A percentile compares a stretch with the other conserved stretches of the same genome.
These are phyloP conservation scores for Enteromius unitaeniatus DNA, from an alignment of 2,797 vertebrate genomes.

Conservation along the genomic window DNA sequence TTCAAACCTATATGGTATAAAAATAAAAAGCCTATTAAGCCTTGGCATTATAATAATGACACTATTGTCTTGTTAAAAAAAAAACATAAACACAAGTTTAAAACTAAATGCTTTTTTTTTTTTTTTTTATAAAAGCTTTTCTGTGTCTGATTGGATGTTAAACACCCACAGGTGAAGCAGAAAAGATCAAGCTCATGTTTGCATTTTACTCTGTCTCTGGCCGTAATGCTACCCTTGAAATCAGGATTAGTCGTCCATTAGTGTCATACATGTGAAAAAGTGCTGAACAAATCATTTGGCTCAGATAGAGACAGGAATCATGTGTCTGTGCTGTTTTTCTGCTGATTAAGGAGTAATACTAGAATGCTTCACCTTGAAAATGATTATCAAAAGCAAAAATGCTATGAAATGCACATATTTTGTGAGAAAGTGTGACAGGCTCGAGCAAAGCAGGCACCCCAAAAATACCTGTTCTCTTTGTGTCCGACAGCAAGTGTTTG, in stretches of 20 bases:
- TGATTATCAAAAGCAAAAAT: not conserved
- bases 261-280: not conserved
- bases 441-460: not conserved
- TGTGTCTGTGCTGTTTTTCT: not conserved
- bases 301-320: not conserved
- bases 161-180: not conserved
- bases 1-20: not conserved
- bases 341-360: not conserved
- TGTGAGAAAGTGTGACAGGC: not conserved
- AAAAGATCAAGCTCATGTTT: not conserved
- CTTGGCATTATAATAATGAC: not conserved
- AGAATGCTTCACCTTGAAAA: not conserved
- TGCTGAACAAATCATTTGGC: not conserved
- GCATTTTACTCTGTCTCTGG: not conserved
- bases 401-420: not conserved
- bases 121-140: too few relatives aligned
- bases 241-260: not conserved
- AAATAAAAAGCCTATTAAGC: not conserved
- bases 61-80: too few relatives aligned
- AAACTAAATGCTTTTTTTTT: too few relatives aligned
- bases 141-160: not conserved
- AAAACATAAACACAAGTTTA: too few relatives aligned
- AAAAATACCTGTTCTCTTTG: not conserved
- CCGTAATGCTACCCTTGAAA: not conserved
- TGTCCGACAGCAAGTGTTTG: slow-evolving; percentile 77